These are phyloP conservation scores for Hafferia zeledoni DNA, from an alignment of 2,797 vertebrate species.

Conservation along the genomic window DNA sequence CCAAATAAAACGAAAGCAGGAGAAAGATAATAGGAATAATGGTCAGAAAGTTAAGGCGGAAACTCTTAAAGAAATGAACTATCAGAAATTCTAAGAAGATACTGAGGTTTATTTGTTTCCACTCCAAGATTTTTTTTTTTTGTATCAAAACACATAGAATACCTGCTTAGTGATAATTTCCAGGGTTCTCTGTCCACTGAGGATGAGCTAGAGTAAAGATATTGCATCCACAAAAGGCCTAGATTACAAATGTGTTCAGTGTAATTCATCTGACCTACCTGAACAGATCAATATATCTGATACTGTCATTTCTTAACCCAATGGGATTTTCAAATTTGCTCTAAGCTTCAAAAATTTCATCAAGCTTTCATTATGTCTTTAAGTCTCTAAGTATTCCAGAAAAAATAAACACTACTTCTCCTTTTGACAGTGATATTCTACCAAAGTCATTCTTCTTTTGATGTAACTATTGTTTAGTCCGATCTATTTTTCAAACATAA, in stretches of 20 bases:
- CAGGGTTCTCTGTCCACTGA: background rate
- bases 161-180: slow-evolving; percentile 50
- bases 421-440: background rate
- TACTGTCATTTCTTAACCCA: background rate
- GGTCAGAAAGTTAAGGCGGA: background rate
- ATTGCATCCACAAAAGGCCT: background rate
- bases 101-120: slow-evolving; percentile 6
- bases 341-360: background rate
- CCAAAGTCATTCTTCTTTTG: background rate
- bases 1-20: background rate
- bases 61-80: slow-evolving; percentile 43
- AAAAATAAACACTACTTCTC: background rate
- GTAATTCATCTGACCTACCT: background rate
- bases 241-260: background rate
- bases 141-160: slow-evolving; percentile 41
- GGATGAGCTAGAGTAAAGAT: background rate
- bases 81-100: slow-evolving; percentile 28
- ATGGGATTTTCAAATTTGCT: background rate
- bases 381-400: background rate
- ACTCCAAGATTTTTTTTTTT: background rate
- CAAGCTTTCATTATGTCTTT: background rate
- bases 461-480: background rate
- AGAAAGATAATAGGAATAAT: background rate
- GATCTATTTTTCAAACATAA: background rate
- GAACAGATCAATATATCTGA: background rate